phyloP scores from a whole-genome alignment of 2,113 vertebrate species.

The Tichodroma muraria region DNA sequence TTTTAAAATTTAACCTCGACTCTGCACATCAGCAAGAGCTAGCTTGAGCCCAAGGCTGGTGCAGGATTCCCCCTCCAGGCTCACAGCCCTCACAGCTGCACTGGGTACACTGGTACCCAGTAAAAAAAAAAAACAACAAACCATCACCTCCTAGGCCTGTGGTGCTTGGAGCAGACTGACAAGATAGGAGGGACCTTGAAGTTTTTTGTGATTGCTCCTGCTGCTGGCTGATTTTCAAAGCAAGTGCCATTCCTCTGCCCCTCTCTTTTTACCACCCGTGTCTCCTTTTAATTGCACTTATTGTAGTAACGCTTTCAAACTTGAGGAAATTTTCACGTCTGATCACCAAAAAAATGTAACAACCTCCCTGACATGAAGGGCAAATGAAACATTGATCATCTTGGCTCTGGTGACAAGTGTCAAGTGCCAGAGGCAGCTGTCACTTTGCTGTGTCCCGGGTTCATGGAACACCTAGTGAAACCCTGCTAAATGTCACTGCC shows the following conservation, averaged over 20 bases:
- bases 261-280: background rate
- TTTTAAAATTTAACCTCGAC: background rate
- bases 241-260: background rate
- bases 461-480: background rate
- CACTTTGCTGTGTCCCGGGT: background rate
- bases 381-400: background rate
- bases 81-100: background rate
- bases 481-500: background rate
- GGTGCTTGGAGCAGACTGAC: background rate
- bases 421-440: background rate
- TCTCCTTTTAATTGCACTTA: background rate
- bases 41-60: background rate
- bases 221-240: background rate
- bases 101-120: background rate
- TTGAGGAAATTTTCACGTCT: background rate
- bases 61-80: background rate
- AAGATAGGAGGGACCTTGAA: background rate
- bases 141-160: background rate
- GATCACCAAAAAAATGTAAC: background rate
- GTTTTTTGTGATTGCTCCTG: background rate
- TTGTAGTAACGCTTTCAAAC: background rate
- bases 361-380: background rate
- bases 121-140: accelerated
- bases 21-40: accelerated
- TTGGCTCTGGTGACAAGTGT: background rate